Conservation (phyloP, 2,888 invertebrate genomes). For the Tryphoninae sp. region DNA sequence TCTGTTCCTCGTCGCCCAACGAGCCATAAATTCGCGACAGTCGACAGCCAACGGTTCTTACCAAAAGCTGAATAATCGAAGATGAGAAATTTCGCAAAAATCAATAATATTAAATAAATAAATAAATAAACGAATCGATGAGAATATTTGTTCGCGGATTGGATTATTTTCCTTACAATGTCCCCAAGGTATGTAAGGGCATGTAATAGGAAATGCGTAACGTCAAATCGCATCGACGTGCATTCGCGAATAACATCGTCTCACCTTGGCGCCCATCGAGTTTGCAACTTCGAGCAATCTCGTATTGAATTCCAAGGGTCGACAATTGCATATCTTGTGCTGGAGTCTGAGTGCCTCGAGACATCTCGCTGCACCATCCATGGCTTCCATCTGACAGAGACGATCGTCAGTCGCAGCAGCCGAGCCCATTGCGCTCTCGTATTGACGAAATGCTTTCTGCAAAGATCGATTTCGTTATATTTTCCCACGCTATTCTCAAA, state of each 20-base stretch:
- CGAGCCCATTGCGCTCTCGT: constrained; percentile 92
- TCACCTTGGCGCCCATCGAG: constrained; percentile 93
- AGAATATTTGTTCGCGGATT: neutral
- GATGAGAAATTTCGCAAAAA: neutral
- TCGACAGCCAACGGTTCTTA: constrained; percentile 90
- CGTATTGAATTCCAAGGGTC: constrained; percentile 93
- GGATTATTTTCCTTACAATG: no score
- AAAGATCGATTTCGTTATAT: constrained; percentile 64
- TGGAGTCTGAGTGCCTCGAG: constrained; percentile 89
- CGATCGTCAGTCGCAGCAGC: constrained; percentile 91
- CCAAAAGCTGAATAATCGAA: constrained; percentile 84
- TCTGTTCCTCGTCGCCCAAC: constrained; percentile 91
- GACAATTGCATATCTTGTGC: constrained; percentile 93
- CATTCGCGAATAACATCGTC: constrained; percentile 15
- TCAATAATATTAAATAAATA: neutral
- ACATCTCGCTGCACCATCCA: constrained; percentile 93
- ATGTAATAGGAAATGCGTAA: no score
- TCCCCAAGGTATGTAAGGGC: no score
- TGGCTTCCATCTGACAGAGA: constrained; percentile 94
- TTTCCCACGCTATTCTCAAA: no score
- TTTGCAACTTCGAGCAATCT: constrained; percentile 91
- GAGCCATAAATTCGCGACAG: constrained; percentile 91
- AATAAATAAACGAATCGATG: neutral
- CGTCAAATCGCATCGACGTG: constrained; percentile 10
- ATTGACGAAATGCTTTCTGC: constrained; percentile 89